phyloP scores from a whole-genome alignment of 2,888 invertebrate species.

The Pyrgus malvae region DNA sequence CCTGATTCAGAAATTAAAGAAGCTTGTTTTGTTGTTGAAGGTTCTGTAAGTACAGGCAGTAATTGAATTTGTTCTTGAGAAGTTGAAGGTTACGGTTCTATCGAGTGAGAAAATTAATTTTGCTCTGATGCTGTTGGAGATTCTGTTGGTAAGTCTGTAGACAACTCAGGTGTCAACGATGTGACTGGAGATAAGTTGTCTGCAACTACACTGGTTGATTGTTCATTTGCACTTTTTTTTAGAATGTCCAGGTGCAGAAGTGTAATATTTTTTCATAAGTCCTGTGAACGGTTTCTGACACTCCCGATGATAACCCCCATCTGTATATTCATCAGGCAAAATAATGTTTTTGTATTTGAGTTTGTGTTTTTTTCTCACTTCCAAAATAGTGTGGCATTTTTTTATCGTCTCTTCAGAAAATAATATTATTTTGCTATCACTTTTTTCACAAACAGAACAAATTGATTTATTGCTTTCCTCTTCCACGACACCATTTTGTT shows the following conservation, averaged over 20 bases:
- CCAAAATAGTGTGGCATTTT: slow-evolving; percentile 25
- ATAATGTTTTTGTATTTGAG: slow-evolving; percentile 21
- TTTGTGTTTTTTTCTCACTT: slow-evolving; percentile 18
- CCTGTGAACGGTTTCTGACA: slow-evolving; percentile 24
- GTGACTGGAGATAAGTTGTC: neutral
- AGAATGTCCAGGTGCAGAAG: neutral
- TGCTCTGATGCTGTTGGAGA: too few relatives aligned
- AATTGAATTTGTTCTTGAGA: too few relatives aligned
- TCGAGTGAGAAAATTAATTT: too few relatives aligned
- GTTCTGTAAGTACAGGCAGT: too few relatives aligned
- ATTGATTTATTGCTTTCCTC: too few relatives aligned
- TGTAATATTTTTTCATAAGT: slow-evolving; percentile 4
- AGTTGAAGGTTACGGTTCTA: too few relatives aligned
- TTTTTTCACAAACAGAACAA: slow-evolving; percentile 27
- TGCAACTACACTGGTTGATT: neutral
- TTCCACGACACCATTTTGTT: neutral
- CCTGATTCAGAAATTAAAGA: too few relatives aligned
- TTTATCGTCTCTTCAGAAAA: slow-evolving; percentile 26
- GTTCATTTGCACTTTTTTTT: neutral
- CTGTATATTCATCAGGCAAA: slow-evolving; percentile 22
- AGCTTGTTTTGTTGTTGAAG: too few relatives aligned
- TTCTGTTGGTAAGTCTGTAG: too few relatives aligned
- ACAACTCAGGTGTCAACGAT: too few relatives aligned
- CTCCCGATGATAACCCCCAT: slow-evolving; percentile 24
- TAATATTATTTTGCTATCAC: slow-evolving; percentile 25